Evolutionary conservation across 2,888 invertebrate species (phyloP), one percentile per base, ranked within the genome.

Genomic region (Colostygia pectinataria): DNA sequence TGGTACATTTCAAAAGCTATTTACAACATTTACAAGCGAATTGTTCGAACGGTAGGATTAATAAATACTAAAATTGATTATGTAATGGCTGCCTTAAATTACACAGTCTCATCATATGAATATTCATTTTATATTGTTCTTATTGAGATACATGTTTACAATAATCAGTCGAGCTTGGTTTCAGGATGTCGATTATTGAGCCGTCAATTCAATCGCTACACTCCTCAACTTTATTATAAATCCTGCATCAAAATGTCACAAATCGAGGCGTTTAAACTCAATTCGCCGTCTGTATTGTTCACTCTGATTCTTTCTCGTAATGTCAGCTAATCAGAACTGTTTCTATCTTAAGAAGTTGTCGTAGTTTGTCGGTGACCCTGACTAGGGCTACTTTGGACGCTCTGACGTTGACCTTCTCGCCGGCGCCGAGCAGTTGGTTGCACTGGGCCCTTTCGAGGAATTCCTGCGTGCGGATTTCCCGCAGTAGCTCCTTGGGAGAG

Each of bases 361-460:
- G 92, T 61, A 97, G 94, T 78, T 94, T 95, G 70, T 96, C 96
- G 65, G 96, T 96, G 87, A 96, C 96, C 74, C 94, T 93, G 60
- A 97, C 94, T 46, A 97, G 92, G 40, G 94, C 93, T 64, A 96
- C 94, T 80, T 96, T 96, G 37, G 95, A 95, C 31, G 95, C 94
- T 49, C 95, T 92, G 45, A 95, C 93, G 77, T 95, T 96, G 53
- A 96, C 91, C 74, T 95, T 94, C 76, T 95, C 95, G 23, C 95
- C 95, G 32, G 94, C 94, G 66, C 94, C 93, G 52, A 95, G 82
- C 41, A 96, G 90, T 74, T 95, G 95, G 71, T 95, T 94, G 71
- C 96, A 96, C 61, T 94, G 94, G 9, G 96, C 95, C 62, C 94
- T 92, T 71, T 96, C 95, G 52, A 96, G 81, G 77, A 96, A 96